Evolutionary conservation across 2,888 invertebrate genomes (phyloP), one percentile per base, ranked within the genome.

Genomic region (Tinea semifulvella): DNA sequence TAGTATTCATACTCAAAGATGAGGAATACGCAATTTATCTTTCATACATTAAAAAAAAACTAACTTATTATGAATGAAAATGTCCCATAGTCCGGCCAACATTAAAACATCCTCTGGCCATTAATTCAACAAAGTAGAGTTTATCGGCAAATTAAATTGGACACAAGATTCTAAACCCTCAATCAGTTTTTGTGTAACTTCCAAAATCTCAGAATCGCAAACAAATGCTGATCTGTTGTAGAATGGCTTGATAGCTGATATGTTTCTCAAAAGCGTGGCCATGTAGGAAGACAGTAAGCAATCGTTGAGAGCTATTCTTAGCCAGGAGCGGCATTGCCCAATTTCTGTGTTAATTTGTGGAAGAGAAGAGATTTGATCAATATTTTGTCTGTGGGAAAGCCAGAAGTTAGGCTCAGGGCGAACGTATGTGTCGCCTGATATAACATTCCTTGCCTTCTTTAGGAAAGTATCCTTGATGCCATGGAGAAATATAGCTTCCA

Each of bases 401-500:
- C 96, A 97, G 68, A 96, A 97, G 61, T 88, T 92, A 0, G 93
- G 92, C 52, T 92, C 90, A 1, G 92, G 91, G 54, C 85, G 83
- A 44, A 86, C 85, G 56, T 89, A 88, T 4, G 87, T 83, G 55
- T 89, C 91, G 1, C 84, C 85, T 13, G 89, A 85, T 36, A 94
- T 76, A 1, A 85, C 91, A 64, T 88, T 88, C 44, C 90, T 88
- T 20, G 94, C 90, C 58, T 90, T 87, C 62, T 88, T 88, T 13
- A 91, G 72, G 53, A 95, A 85, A 2, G 92, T 90, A 63, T 94
- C 92, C 62, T 91, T 93, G 3, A 96, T 69, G 0, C 96, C 96
- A 68, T 98, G 97, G 31, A 98, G 81, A 61, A 97, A 94, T 13
- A 96, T 85, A 0, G 95, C 94, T 68, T 98, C 97, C 46, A 97